Percentiles rank a stretch among this genome's conserved stretches.
Evolutionary conservation across 2,797 vertebrate species (phyloP).

Genomic region (Melanotaenia nigrans): DNA sequence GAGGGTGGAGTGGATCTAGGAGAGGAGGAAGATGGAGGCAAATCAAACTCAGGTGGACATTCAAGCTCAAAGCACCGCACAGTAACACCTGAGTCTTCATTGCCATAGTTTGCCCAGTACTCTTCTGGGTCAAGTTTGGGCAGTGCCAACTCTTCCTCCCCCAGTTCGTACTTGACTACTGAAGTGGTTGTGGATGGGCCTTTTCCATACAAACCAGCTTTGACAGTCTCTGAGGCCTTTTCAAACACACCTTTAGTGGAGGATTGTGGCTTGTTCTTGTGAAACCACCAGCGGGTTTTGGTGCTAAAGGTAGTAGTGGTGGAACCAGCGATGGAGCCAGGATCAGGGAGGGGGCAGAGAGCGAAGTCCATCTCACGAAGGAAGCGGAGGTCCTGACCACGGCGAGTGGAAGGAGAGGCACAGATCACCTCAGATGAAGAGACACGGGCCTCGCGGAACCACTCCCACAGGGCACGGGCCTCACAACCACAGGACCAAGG

Average conservation of each 20-base stretch:
- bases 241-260: conserved; percentile 83
- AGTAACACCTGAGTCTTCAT: conserved; percentile 86
- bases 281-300: conserved; percentile 85
- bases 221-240: conserved; percentile 83
- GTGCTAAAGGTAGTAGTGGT: conserved; percentile 87
- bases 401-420: conserved; percentile 87
- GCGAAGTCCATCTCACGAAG: conserved; percentile 93
- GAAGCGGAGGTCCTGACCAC: conserved; percentile 89
- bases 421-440: conserved; percentile 94
- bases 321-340: conserved; percentile 83
- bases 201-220: conserved; percentile 81
- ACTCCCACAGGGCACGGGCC: conserved; percentile 92
- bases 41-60: conserved; percentile 82
- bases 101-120: conserved; percentile 90
- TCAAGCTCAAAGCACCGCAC: conserved; percentile 86
- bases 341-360: conserved; percentile 87
- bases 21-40: conserved; percentile 74
- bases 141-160: conserved; percentile 87
- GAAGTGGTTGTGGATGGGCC: conserved; percentile 82
- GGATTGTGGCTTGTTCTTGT: conserved; percentile 86
- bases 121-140: conserved; percentile 88
- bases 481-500: conserved; percentile 97
- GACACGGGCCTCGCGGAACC: conserved; percentile 90
- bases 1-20: conserved; percentile 59
- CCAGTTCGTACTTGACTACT: conserved; percentile 89